Conservation (phyloP, 2,113 vertebrate species). For the Antigone vipio region DNA sequence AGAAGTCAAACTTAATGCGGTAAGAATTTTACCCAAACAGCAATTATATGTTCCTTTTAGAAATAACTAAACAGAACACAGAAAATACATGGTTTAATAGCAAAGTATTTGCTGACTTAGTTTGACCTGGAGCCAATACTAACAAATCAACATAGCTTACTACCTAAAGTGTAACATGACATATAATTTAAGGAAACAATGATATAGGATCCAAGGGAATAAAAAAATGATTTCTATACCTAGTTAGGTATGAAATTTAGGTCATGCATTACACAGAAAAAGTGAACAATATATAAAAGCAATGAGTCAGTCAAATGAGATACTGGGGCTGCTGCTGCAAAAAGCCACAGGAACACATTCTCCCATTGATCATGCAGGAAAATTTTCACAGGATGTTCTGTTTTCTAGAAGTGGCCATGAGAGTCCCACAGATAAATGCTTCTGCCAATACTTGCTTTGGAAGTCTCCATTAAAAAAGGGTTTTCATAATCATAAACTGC, state of each 20-base stretch:
- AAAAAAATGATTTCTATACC: not conserved
- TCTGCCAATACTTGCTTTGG: not conserved
- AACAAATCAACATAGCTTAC: conserved; percentile 71
- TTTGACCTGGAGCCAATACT: conserved; percentile 77
- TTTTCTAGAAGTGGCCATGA: not conserved
- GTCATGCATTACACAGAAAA: not conserved
- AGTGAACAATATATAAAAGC: not conserved
- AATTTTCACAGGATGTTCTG: not conserved
- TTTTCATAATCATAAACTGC: not conserved
- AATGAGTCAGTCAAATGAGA: not conserved
- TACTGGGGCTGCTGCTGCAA: not conserved
- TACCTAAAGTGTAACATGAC: not conserved
- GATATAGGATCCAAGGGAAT: not conserved
- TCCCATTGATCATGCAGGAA: not conserved
- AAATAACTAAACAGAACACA: conserved; percentile 51
- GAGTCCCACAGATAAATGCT: not conserved
- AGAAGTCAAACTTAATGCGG: conserved; percentile 25
- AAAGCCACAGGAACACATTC: not conserved
- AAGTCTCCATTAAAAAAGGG: not conserved
- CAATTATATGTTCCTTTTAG: conserved; percentile 55
- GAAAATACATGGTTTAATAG: conserved; percentile 62
- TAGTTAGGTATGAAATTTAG: not conserved
- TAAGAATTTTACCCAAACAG: conserved; percentile 60
- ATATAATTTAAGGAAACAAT: not conserved
- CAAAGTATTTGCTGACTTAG: conserved; percentile 85